Percentiles rank a stretch among this genome's conserved stretches.
These are phyloP conservation scores for Hyla sarda DNA, from an alignment of 2,113 vertebrate species.

Conservation along the genomic window DNA sequence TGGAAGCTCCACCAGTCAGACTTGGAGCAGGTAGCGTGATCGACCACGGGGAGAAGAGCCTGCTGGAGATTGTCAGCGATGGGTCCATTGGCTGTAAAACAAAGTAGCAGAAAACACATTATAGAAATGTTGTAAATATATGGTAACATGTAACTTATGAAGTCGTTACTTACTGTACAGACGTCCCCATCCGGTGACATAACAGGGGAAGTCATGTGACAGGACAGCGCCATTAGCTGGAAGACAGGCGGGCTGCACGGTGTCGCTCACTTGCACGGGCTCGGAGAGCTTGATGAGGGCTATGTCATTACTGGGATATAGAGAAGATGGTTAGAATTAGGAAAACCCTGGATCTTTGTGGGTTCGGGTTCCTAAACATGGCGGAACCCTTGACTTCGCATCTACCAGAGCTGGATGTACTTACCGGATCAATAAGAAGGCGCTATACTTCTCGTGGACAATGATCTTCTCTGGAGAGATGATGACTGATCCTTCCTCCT, in stretches of 20 bases:
- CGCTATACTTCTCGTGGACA: conserved; percentile 86
- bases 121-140: neutral
- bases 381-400: neutral
- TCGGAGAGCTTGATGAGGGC: conserved; percentile 85
- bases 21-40: conserved; percentile 72
- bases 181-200: conserved; percentile 91
- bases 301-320: conserved; percentile 83
- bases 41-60: conserved; percentile 83
- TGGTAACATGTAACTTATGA: no score
- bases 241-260: conserved; percentile 80
- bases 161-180: conserved; percentile 79
- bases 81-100: conserved; percentile 79
- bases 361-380: neutral
- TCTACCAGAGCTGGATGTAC: neutral
- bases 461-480: conserved; percentile 78
- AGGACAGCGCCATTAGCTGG: conserved; percentile 68
- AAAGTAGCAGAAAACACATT: neutral
- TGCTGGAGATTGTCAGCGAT: conserved; percentile 84
- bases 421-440: conserved; percentile 67
- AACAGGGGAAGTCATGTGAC: conserved; percentile 75
- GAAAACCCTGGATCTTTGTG: no score
- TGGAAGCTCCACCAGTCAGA: conserved; percentile 81
- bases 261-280: conserved; percentile 67
- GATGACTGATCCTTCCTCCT: conserved; percentile 71
- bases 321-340: neutral